Evolutionary conservation across 2,113 vertebrate genomes (phyloP).

Genomic region (Malurus elegans): DNA sequence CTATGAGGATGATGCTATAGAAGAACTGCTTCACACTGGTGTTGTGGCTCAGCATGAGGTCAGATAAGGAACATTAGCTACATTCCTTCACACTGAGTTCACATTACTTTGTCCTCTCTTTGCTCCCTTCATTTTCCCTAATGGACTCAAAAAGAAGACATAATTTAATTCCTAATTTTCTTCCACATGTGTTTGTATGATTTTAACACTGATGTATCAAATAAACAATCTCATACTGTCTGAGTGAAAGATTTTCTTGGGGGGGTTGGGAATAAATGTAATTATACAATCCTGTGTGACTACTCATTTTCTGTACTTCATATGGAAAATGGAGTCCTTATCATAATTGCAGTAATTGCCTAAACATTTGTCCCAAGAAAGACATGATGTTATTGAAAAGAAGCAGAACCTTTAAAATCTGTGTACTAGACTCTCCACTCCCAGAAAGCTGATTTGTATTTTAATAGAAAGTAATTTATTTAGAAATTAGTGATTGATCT

Average conservation of each 20-base stretch:
- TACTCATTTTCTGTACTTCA: slow-evolving; percentile 30
- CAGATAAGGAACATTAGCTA: slow-evolving; percentile 66
- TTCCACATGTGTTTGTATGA: slow-evolving; percentile 23
- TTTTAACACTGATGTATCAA: slow-evolving; percentile 28
- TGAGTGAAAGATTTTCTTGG: slow-evolving; percentile 42
- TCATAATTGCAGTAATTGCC: slow-evolving; percentile 59
- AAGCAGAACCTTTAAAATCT: slow-evolving; percentile 49
- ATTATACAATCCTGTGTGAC: slow-evolving; percentile 5
- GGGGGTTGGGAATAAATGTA: background rate
- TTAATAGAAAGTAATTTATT: slow-evolving; percentile 43
- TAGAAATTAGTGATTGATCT: slow-evolving; percentile 18
- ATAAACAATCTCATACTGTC: slow-evolving; percentile 32
- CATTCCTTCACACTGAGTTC: slow-evolving; percentile 23
- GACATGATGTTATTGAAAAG: slow-evolving; percentile 58
- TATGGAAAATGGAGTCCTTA: slow-evolving; percentile 41
- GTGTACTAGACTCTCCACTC: background rate
- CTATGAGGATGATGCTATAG: slow-evolving; percentile 78
- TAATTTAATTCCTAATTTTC: slow-evolving; percentile 52
- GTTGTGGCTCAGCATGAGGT: slow-evolving; percentile 79
- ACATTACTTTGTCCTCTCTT: slow-evolving; percentile 30
- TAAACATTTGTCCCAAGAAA: slow-evolving; percentile 34
- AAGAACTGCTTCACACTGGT: slow-evolving; percentile 72
- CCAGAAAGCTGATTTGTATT: slow-evolving; percentile 30
- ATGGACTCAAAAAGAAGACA: slow-evolving; percentile 36
- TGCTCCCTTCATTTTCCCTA: slow-evolving; percentile 37